These are phyloP conservation scores for Euleptes europaea DNA, from an alignment of 2,113 vertebrate species.

Conservation along the genomic window DNA sequence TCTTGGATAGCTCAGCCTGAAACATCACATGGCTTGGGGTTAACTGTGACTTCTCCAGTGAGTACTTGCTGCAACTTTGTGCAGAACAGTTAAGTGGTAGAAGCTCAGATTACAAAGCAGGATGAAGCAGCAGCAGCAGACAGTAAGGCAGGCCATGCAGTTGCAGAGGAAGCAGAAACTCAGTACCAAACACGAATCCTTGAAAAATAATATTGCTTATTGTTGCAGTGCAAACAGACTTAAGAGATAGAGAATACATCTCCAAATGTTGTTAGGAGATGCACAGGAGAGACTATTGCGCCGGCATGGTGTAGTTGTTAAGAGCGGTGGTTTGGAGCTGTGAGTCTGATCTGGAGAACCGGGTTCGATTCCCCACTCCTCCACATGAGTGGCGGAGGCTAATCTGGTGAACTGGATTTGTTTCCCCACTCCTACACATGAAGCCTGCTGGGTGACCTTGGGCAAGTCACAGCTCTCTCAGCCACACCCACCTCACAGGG, in stretches of 20 bases:
- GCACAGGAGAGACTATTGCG: not conserved
- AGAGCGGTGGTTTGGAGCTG: no score
- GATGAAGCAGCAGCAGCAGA: conserved; percentile 14
- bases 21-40: conserved; percentile 61
- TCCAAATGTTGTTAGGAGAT: not conserved
- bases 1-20: conserved; percentile 73
- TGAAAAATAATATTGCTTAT: not conserved
- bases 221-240: not conserved
- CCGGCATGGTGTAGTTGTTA: no score
- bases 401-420: no score
- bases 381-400: no score
- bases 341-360: no score
- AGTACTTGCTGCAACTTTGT: conserved; percentile 27
- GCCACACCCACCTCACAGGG: no score
- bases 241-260: no score
- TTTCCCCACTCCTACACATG: no score
- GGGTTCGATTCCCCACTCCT: no score
- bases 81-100: not conserved
- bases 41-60: conserved; percentile 62
- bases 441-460: no score
- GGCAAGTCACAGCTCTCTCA: no score
- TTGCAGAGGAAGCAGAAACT: not conserved
- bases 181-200: not conserved
- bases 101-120: conserved; percentile 34
- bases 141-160: conserved; percentile 26